A percentile compares a stretch with the other conserved stretches of the same genome.
Evolutionary conservation across 2,888 invertebrate genomes (phyloP).

Genomic region (Fragum sueziense): DNA sequence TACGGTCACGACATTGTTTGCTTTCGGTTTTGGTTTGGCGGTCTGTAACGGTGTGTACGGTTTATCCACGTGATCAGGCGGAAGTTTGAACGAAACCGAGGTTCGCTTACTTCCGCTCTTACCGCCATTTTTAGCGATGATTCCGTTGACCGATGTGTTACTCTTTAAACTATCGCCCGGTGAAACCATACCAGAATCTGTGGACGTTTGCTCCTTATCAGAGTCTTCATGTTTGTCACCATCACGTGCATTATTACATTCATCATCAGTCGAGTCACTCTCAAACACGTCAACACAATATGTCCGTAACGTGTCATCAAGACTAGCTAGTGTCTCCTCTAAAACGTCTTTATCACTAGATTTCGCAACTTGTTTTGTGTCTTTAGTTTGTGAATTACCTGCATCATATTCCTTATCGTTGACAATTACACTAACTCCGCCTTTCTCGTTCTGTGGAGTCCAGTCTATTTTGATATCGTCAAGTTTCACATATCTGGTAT

Average conservation of each 20-base stretch:
- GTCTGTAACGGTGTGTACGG: conserved; percentile 45
- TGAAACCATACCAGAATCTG: conserved; percentile 30
- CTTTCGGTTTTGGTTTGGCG: conserved; percentile 10
- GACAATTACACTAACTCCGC: not conserved
- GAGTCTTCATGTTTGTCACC: not conserved
- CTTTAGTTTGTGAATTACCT: not conserved
- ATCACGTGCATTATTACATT: conserved; percentile 14
- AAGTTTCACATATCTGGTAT: not conserved
- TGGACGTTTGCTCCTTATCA: not conserved
- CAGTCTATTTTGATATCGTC: conserved; percentile 4
- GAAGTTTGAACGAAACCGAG: conserved; percentile 48
- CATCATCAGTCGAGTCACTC: conserved; percentile 17
- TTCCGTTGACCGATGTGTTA: conserved; percentile 36
- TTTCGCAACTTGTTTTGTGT: not conserved
- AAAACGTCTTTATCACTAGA: conserved; percentile 9
- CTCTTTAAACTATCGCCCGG: conserved; percentile 30
- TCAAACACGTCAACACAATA: conserved; percentile 21
- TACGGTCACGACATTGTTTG: not conserved
- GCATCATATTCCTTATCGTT: not conserved
- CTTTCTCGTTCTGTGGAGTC: not conserved
- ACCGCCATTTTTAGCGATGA: conserved; percentile 23
- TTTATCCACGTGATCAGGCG: conserved; percentile 48
- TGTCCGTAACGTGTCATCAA: conserved; percentile 32
- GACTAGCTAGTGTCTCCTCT: conserved; percentile 23
- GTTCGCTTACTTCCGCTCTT: conserved; percentile 21